Base-by-base conservation (phyloP, 1,140 invertebrate species). In the Gryon sp. region DNA sequence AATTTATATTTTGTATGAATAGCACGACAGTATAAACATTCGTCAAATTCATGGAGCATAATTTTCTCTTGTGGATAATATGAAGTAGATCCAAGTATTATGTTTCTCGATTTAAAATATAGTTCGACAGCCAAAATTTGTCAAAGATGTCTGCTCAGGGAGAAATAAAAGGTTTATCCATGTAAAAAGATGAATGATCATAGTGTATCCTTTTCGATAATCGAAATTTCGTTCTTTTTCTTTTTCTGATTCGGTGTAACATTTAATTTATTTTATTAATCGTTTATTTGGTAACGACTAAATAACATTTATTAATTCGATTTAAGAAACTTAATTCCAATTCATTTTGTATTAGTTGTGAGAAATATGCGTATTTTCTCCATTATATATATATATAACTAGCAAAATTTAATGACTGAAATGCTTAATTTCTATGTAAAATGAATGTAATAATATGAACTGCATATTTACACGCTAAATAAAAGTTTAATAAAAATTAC, bases 1-100 rank as follows among this genome's bases (percentile, higher is more conserved):
- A 57, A 59, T 69, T 59, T 45, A 43, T 69, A 50, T 50, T 59
- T 59, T 50, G 65, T 26, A n/a, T n/a, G n/a, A 69, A 59, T 69
- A 69, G 50, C 11, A 24, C 45, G 15, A 40, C 40, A 48, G 41
- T 69, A 69, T 69, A 69, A 69, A 69, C 52, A 69, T 52, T 70
- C 63, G 16, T 55, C 32, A 53, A 59, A 34, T 69, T 59, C 34
- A 69, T 7, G 53, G 2, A 69, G 43, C 43, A 50, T 45, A 50
- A 59, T 69, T 43, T 69, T 50, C 53, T 4, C 15, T 12, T 30
- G 28, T 19, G 43, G 41, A 69, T 66, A 66, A 66, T 66, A 15
- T 19, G 48, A 34, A 66, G 19, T 28, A 28, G 34, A n/a, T 43
- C 11, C 46, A 30, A 16, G 36, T 28, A 18, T 28, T 40, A 8